phyloP scores from a whole-genome alignment of 1,140 invertebrate genomes.

The Tribolium madens region DNA sequence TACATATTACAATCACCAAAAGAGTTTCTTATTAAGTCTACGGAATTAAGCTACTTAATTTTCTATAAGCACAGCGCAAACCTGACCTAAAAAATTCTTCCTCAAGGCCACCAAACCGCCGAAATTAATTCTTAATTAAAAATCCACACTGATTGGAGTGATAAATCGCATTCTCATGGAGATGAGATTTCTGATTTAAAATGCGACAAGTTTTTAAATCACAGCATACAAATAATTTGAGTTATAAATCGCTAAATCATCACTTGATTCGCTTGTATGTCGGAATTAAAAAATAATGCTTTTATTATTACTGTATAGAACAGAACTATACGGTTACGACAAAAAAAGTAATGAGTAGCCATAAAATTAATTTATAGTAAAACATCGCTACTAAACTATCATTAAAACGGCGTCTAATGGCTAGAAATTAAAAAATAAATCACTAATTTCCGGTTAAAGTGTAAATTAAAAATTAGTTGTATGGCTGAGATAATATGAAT shows the following conservation, averaged over 20 bases:
- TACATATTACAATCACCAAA: too few relatives aligned
- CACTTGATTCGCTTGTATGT: too few relatives aligned
- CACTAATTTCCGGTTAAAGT: slow-evolving; percentile 28
- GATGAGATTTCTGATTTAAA: slow-evolving; percentile 7
- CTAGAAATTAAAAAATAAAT: slow-evolving; percentile 29
- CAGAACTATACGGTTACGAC: background rate
- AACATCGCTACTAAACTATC: slow-evolving; percentile 13
- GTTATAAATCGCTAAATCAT: slow-evolving; percentile 19
- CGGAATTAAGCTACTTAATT: background rate
- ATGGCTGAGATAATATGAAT: background rate
- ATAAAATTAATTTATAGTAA: slow-evolving; percentile 34
- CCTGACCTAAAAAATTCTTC: background rate
- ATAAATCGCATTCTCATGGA: slow-evolving; percentile 30
- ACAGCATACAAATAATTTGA: background rate
- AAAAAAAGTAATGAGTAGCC: slow-evolving; percentile 19
- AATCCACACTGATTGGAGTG: slow-evolving; percentile 29
- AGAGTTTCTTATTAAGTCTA: too few relatives aligned
- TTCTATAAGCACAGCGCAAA: background rate
- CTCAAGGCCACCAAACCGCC: background rate
- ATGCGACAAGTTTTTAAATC: slow-evolving; percentile 21
- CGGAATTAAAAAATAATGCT: background rate
- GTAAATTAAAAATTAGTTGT: slow-evolving; percentile 36
- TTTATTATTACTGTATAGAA: background rate
- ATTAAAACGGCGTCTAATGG: slow-evolving; percentile 30
- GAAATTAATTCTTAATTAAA: slow-evolving; percentile 35